Evolutionary conservation across 30 jellyfish, hydroid and myxozoan species (phyloP).

Genomic region (Hydractinia echinata): DNA sequence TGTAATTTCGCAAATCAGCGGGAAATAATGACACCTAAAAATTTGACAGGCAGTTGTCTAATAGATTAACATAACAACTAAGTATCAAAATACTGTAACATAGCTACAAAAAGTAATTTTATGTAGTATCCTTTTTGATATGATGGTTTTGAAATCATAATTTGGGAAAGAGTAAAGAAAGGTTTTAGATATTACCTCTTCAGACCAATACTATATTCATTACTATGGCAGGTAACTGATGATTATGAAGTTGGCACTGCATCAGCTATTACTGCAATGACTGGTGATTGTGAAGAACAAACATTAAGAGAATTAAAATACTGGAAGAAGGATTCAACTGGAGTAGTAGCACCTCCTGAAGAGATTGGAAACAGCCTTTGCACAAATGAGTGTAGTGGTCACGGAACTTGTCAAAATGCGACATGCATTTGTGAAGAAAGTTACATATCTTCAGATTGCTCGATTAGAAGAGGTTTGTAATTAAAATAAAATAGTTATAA

Average conservation of each 20-base stretch:
- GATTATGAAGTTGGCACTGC: constrained; percentile 3
- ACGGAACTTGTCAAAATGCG: constrained; percentile 74
- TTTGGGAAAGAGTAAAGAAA: too few relatives aligned
- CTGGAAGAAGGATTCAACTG: background rate
- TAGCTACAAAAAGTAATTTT: too few relatives aligned
- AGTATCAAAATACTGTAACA: too few relatives aligned
- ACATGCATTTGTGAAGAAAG: constrained; percentile 67
- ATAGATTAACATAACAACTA: too few relatives aligned
- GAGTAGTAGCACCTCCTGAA: constrained; percentile 50
- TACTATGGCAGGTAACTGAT: constrained; percentile 7
- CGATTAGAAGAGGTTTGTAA: constrained; percentile 40
- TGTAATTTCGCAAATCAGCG: too few relatives aligned
- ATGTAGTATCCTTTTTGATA: too few relatives aligned
- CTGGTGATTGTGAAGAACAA: constrained; percentile 22
- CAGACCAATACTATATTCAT: too few relatives aligned
- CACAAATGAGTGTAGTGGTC: constrained; percentile 74
- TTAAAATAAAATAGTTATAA: background rate
- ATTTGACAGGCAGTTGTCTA: too few relatives aligned
- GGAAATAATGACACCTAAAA: too few relatives aligned
- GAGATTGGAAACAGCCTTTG: constrained; percentile 57
- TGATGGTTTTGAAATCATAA: too few relatives aligned
- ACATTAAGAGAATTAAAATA: constrained; percentile 22
- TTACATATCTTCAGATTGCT: constrained; percentile 70
- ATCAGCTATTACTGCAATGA: constrained; percentile 26
- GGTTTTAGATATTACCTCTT: too few relatives aligned